Percentiles rank a stretch among this genome's conserved stretches.
Evolutionary conservation across 35 echinoderm and acorn worm species (phyloP).

Genomic region (Lytechinus variegatus): DNA sequence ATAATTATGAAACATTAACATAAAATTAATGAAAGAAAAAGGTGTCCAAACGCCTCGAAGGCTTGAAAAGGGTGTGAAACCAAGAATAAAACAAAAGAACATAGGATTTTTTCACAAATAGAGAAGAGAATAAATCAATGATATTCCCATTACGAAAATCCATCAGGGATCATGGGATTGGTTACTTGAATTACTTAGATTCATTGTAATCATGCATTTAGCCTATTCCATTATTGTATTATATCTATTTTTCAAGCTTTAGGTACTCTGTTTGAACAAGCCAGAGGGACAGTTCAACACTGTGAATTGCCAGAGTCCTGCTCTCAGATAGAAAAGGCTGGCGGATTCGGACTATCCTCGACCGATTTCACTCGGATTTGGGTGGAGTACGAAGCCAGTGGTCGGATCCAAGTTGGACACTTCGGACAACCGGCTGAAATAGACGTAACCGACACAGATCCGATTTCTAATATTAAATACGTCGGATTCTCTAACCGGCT

Average conservation of each 20-base stretch:
- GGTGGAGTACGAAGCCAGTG: conserved; percentile 8
- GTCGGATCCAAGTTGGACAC: neutral
- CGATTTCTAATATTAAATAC: neutral
- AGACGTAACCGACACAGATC: conserved; percentile 16
- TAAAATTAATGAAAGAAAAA: too few relatives aligned
- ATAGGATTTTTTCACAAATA: too few relatives aligned
- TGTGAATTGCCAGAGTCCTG: neutral
- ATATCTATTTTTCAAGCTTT: neutral
- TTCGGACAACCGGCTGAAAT: neutral
- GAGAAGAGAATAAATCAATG: too few relatives aligned
- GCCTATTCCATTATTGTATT: too few relatives aligned
- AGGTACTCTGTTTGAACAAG: neutral
- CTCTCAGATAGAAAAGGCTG: neutral
- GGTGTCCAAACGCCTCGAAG: too few relatives aligned
- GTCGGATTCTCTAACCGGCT: neutral
- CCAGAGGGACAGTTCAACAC: neutral
- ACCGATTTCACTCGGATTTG: neutral
- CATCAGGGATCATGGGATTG: too few relatives aligned
- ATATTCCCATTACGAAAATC: too few relatives aligned
- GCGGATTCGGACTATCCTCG: neutral
- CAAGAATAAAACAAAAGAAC: too few relatives aligned
- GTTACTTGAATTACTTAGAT: too few relatives aligned
- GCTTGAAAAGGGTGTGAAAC: too few relatives aligned
- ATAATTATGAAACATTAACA: too few relatives aligned
- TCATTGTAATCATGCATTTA: too few relatives aligned